Base-by-base conservation (phyloP, 1,140 invertebrate species). In the Drosophila triauraria region DNA sequence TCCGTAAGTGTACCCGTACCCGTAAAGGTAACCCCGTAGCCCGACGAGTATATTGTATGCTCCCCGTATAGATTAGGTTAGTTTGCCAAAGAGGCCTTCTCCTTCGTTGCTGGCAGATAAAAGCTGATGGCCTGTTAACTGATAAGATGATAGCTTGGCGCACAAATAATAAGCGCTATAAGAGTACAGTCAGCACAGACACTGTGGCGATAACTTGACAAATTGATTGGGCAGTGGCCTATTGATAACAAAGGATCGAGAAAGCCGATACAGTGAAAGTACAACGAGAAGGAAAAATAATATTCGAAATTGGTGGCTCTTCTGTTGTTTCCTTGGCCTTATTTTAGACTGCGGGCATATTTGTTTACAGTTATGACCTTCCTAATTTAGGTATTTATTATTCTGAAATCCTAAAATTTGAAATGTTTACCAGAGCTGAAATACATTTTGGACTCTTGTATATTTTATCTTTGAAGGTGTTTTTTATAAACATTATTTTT, bases 111-210 rank as follows among this genome's bases (percentile, higher is more conserved):
- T 78, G 72, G 76, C 76, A 67, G 76, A 82, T 87, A 86, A 75
- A 40, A 67, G 69, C 76, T 83, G 84, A 83, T 87, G 53, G 67
- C 68, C 57, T 50, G 69, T 51, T 72, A 71, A 57, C 68, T 67
- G 69, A 72, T 72, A 71, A 69, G 63, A 46, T 57, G 65, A 65
- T 59, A 80, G 65, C 42, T 62, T 54, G 50, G 44, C 44, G 46
- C 74, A 67, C 63, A 72, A 67, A 74, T 69, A 75, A 44, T 47
- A 23, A 17, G 9, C 4, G 13, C 5, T 53, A 60, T 60, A 51
- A 25, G 40, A 69, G 80, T 88, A 87, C 80, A 88, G 83, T 84
- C 61, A 67, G 76, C 64, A 84, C 69, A 88, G 84, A 88, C 85
- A 78, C 67, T 48, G 43, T 71, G 84, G 84, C 84, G 74, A 84